Base-by-base conservation (phyloP, 2,888 invertebrate species). In the Cabera pusaria region DNA sequence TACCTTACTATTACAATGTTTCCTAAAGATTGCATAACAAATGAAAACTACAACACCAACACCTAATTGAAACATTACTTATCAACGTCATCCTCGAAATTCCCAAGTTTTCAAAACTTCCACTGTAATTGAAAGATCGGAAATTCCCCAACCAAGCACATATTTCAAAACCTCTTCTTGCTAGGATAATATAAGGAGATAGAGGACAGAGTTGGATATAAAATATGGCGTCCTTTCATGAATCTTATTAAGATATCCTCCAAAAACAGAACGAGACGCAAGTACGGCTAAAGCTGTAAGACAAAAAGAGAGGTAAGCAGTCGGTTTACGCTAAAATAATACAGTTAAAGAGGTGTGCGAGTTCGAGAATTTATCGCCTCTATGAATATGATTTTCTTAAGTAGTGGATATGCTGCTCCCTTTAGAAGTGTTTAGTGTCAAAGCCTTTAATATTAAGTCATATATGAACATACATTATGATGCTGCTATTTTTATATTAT, bases 141-240 rank as follows among this genome's bases (percentile, higher is more conserved):
- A 82, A 88, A 86, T 83, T 86, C 84, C n/a, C 79, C 81, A 73
- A 81, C 78, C 82, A 79, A 72, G 79, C 84, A 84, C 87, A 88
- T 88, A 88, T 88, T 88, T 88, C 88, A 88, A 72, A 71, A 69
- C 71, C 73, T 76, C 75, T 77, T 75, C 81, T 75, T 65, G 71
- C 67, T 60, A 73, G 89, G 88, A 90, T 90, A 90, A 90, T 90
- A 89, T 90, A 87, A 88, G 83, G 75, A 89, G 89, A 90, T 90
- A 90, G 88, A 90, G 87, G 89, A 87, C 88, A 86, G 84, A 91
- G 85, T 90, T 90, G 90, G 91, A 92, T 92, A 93, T 93, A 93
- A 93, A 93, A 93, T 93, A 93, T 93, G 92, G 93, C 92, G 91
- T 91, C 92, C 93, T 93, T 93, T 93, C 93, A 93, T 93, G 93